These are phyloP conservation scores for Sternarchorhynchus goeldii DNA, from an alignment of 2,797 vertebrate genomes.

Conservation along the genomic window DNA sequence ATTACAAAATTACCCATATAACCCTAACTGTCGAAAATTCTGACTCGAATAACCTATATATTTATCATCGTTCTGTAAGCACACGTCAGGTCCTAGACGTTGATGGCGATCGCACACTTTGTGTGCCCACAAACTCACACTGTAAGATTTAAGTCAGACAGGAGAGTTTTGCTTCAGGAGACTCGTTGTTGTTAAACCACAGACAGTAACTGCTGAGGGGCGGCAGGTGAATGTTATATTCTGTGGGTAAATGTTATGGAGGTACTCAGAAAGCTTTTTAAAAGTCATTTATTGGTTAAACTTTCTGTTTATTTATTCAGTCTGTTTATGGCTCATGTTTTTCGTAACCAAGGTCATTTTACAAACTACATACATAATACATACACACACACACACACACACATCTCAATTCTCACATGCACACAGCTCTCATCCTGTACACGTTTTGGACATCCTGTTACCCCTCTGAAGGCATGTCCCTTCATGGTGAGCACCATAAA, in stretches of 20 bases:
- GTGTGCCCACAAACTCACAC: not conserved
- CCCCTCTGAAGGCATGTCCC: not conserved
- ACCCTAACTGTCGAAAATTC: slow-evolving; percentile 96
- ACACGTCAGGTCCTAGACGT: not conserved
- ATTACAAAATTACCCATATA: slow-evolving; percentile 98
- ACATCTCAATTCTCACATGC: not conserved
- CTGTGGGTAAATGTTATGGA: too few relatives aligned
- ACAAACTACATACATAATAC: too few relatives aligned
- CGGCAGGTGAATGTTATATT: not conserved
- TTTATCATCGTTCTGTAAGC: slow-evolving; percentile 78
- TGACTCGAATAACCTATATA: slow-evolving; percentile 32
- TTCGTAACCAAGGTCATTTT: too few relatives aligned
- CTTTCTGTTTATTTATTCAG: too few relatives aligned
- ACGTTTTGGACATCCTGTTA: not conserved
- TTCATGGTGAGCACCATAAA: slow-evolving; percentile 24
- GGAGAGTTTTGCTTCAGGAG: not conserved
- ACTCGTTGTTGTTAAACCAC: slow-evolving; percentile 3
- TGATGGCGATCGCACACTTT: too few relatives aligned
- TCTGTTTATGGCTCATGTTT: too few relatives aligned
- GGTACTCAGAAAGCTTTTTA: too few relatives aligned
- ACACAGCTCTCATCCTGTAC: not conserved
- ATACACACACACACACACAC: too few relatives aligned
- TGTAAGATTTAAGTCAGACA: not conserved
- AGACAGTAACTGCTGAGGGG: not conserved
- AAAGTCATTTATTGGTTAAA: not conserved